Conservation (phyloP, 2,797 vertebrate species). For the Enteromius treurensis region DNA sequence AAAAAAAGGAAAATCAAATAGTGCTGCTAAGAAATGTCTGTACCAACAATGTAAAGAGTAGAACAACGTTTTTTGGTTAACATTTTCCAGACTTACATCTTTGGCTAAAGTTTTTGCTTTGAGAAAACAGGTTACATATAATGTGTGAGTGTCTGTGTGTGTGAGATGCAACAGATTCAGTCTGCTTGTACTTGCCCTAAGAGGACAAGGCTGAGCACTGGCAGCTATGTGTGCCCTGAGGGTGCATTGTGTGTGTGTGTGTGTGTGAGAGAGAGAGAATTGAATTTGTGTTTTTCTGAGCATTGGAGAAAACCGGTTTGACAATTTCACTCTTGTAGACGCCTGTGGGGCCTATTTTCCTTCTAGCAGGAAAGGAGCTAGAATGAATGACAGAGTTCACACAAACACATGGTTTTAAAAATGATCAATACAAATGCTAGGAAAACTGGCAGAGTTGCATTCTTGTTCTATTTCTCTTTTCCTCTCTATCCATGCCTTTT, state of each 20-base stretch:
- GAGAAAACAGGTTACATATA: background rate
- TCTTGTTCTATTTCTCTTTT: slow-evolving; percentile 7
- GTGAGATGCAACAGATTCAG: background rate
- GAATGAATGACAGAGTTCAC: slow-evolving; percentile 13
- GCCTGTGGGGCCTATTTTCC: slow-evolving; percentile 1
- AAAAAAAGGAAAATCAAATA: background rate
- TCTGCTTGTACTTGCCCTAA: slow-evolving; percentile 27
- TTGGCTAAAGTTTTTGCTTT: background rate
- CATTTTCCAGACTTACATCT: background rate
- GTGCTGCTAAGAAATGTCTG: background rate
- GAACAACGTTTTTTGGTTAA: background rate
- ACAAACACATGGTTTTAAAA: slow-evolving; percentile 14
- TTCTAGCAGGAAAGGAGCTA: slow-evolving; percentile 27
- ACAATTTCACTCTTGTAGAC: slow-evolving; percentile 15
- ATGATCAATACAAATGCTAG: slow-evolving; percentile 7
- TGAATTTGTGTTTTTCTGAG: slow-evolving; percentile 21
- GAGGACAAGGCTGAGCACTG: slow-evolving; percentile 10
- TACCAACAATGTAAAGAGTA: background rate
- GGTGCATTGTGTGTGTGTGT: background rate
- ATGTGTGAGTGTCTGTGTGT: background rate
- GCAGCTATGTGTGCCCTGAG: slow-evolving; percentile 31
- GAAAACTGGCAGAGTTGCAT: slow-evolving; percentile 16
- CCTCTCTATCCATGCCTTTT: background rate
- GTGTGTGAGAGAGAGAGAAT: background rate
- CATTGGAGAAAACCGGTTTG: slow-evolving; percentile 41